Percentiles rank a stretch among this genome's conserved stretches.
These are phyloP conservation scores for Lamellibrachia luymesi DNA, from an alignment of 1,140 invertebrate species.

Conservation along the genomic window DNA sequence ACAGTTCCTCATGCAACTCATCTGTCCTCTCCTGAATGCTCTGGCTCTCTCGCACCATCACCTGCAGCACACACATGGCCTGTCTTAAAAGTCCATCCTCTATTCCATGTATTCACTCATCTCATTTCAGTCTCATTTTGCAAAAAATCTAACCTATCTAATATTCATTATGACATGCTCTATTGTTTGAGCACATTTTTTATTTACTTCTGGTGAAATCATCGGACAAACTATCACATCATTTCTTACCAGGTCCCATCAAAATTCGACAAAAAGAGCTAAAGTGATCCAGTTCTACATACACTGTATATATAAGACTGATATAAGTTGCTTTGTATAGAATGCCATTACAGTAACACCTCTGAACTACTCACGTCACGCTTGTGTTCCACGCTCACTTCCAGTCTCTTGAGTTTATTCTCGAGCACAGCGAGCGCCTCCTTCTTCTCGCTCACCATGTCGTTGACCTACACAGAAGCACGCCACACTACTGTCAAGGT, in stretches of 20 bases:
- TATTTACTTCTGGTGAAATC: no score
- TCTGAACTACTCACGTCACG: neutral
- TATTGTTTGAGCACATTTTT: no score
- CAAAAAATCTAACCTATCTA: neutral
- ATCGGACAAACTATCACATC: no score
- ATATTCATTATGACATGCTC: no score
- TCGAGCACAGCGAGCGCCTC: neutral
- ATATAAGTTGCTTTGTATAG: neutral
- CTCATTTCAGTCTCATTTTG: neutral
- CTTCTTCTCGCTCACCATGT: constrained; percentile 12
- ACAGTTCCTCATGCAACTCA: neutral
- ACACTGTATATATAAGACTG: no score
- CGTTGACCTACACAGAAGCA: neutral
- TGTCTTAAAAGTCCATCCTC: no score
- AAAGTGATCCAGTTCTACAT: no score
- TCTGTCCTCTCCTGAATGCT: neutral
- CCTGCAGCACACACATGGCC: neutral
- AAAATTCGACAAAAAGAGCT: no score
- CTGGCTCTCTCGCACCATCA: neutral
- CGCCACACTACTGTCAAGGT: neutral
- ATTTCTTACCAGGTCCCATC: no score
- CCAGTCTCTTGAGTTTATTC: neutral
- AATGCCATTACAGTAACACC: neutral
- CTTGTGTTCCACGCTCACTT: neutral
- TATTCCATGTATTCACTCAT: neutral